Evolutionary conservation across 1,140 invertebrate genomes (phyloP).

Genomic region (Temnothorax nylanderi): DNA sequence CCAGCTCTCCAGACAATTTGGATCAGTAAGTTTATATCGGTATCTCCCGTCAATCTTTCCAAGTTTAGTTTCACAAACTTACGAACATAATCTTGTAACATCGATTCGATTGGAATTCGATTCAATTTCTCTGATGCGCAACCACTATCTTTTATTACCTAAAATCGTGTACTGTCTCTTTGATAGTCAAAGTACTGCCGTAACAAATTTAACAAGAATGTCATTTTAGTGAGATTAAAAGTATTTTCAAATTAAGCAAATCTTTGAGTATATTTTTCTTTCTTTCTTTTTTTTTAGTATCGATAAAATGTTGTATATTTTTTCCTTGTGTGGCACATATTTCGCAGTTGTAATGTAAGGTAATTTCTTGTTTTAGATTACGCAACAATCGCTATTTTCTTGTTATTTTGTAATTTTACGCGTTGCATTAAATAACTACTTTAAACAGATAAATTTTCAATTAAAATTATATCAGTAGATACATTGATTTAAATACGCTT

Average conservation of each 20-base stretch:
- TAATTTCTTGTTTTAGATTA: neutral
- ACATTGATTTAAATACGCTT: slow-evolving; percentile 4
- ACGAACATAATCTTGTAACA: neutral
- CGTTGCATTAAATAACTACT: neutral
- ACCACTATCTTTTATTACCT: neutral
- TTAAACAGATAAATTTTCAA: neutral
- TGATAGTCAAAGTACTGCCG: neutral
- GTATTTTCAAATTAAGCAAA: neutral
- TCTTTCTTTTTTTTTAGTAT: neutral
- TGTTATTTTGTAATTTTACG: slow-evolving; percentile 17
- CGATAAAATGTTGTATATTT: slow-evolving; percentile 6
- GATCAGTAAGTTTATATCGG: slow-evolving; percentile 71
- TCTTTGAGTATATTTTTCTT: neutral
- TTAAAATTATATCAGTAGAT: neutral
- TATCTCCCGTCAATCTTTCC: slow-evolving; percentile 56
- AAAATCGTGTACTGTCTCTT: neutral
- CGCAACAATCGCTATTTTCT: slow-evolving; percentile 29
- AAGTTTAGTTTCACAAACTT: slow-evolving; percentile 54
- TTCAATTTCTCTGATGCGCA: neutral
- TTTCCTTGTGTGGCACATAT: slow-evolving; percentile 17
- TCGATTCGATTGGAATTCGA: neutral
- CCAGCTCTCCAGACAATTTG: slow-evolving; percentile 73
- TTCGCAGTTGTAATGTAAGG: neutral
- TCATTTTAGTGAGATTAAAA: neutral
- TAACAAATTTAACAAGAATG: neutral